Evolutionary conservation across 1,140 invertebrate genomes (phyloP).

Genomic region (Ceratitis capitata): DNA sequence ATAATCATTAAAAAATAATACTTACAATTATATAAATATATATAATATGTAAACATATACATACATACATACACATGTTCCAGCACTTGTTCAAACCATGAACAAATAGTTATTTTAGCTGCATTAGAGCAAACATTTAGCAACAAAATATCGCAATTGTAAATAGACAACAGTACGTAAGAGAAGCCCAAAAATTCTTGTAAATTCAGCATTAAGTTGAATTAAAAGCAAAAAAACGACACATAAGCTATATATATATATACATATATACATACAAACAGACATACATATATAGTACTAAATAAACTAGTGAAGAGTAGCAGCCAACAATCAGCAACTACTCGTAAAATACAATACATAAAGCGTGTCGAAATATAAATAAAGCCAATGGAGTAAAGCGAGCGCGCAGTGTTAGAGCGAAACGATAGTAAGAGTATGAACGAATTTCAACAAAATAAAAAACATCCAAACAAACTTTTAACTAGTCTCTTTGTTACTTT

Average conservation of each 20-base stretch:
- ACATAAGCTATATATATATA: neutral
- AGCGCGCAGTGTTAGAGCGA: neutral
- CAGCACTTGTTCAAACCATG: constrained; percentile 34
- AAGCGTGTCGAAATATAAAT: neutral
- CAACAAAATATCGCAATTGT: neutral
- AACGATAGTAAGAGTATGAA: too few species aligned
- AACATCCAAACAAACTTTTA: constrained; percentile 19
- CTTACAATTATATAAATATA: too few species aligned
- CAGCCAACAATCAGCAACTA: neutral
- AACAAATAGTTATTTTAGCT: constrained; percentile 2
- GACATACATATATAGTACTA: too few species aligned
- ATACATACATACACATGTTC: neutral
- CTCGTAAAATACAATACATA: neutral
- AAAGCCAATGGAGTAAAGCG: neutral
- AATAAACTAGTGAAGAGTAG: constrained; percentile 1
- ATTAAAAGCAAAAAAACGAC: neutral
- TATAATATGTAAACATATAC: neutral
- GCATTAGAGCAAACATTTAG: neutral
- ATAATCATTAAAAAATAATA: neutral
- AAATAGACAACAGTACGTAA: neutral
- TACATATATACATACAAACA: too few species aligned
- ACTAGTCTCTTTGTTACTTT: constrained; percentile 34
- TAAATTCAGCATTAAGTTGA: neutral
- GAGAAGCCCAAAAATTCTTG: neutral
- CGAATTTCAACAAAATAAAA: neutral